Percentiles rank a stretch among this genome's conserved stretches.
Conservation (phyloP, 1,140 invertebrate genomes). For the Pseudachorutes palmiensis region DNA sequence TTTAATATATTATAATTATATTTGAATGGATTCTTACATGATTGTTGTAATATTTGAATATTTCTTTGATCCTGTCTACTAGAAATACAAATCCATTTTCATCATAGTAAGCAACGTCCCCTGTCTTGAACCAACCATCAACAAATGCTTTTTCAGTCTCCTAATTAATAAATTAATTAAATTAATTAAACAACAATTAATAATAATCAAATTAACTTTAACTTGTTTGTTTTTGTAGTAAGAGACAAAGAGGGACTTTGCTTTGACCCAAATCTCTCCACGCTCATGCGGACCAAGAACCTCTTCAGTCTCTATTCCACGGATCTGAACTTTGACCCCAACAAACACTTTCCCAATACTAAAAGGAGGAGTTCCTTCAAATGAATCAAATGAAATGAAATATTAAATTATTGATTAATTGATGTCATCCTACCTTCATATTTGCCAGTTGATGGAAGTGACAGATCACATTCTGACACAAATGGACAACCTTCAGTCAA, state of each 20-base stretch:
- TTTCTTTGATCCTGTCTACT: conserved; percentile 41
- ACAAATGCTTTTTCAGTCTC: conserved; percentile 24
- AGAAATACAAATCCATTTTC: conserved; percentile 40
- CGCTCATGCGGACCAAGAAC: conserved; percentile 23
- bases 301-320: conserved; percentile 19
- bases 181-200: background rate
- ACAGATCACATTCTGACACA: background rate
- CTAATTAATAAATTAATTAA: conserved; percentile 12
- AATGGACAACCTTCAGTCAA: background rate
- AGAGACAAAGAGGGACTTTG: conserved; percentile 3
- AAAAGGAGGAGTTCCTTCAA: conserved; percentile 7
- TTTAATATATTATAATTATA: background rate
- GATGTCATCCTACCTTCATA: background rate
- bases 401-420: background rate
- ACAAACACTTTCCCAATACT: conserved; percentile 23
- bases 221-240: conserved; percentile 28
- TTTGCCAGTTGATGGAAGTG: background rate
- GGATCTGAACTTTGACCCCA: conserved; percentile 22
- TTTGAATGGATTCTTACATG: conserved; percentile 27
- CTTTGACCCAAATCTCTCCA: conserved; percentile 30
- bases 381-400: background rate
- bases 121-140: conserved; percentile 41
- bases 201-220: background rate
- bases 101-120: conserved; percentile 41
- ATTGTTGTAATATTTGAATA: conserved; percentile 40